Percentiles rank a stretch among this genome's conserved stretches.
Evolutionary conservation across 2,113 vertebrate genomes (phyloP).

Genomic region (Coracopsis vasa): DNA sequence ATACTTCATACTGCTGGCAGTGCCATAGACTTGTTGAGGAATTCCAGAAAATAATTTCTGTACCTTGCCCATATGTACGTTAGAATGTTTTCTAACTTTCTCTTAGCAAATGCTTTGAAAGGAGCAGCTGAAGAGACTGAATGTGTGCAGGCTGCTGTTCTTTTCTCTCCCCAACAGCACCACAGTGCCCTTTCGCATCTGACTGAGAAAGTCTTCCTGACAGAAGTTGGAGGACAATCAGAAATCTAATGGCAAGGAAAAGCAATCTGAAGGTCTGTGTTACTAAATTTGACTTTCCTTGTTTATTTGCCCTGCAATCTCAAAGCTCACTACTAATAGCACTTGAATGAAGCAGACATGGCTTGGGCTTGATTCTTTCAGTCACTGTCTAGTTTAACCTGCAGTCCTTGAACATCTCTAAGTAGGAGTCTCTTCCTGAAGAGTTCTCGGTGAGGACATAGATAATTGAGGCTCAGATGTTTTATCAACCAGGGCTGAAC

Average conservation of each 20-base stretch:
- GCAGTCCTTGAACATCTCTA: neutral
- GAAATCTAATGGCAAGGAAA: neutral
- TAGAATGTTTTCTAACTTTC: neutral
- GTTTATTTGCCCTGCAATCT: neutral
- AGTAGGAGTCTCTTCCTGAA: neutral
- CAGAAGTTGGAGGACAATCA: neutral
- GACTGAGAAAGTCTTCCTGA: neutral
- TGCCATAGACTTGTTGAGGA: neutral
- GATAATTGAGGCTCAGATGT: neutral
- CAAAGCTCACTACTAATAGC: neutral
- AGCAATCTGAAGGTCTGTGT: neutral
- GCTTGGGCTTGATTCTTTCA: neutral
- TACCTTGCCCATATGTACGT: neutral
- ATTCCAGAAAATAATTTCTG: neutral
- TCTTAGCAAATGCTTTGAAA: neutral
- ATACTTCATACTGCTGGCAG: neutral
- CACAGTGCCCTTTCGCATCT: neutral
- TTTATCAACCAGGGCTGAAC: neutral
- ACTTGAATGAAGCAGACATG: neutral
- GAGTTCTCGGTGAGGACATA: neutral
- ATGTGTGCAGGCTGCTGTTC: neutral
- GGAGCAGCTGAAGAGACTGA: neutral
- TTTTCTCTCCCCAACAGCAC: neutral
- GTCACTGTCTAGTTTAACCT: neutral
- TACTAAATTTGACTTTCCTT: neutral